Percentiles rank a stretch among this genome's conserved stretches.
phyloP scores from a whole-genome alignment of 2,797 vertebrate genomes.

The Hyperoplus lanceolatus region DNA sequence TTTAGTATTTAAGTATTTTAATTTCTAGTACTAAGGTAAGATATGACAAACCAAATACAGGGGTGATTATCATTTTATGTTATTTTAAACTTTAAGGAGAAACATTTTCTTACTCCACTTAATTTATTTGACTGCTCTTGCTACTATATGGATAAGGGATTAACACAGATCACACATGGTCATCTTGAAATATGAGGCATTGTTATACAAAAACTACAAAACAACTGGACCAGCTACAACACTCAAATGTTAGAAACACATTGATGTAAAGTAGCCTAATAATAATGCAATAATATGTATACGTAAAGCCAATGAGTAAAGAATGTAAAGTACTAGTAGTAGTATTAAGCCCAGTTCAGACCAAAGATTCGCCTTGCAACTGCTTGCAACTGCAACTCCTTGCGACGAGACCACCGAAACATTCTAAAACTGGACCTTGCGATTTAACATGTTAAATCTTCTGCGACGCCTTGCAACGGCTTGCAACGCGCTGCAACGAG shows the following conservation, averaged over 20 bases:
- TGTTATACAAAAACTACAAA: neutral
- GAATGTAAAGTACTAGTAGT: no score
- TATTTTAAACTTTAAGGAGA: neutral
- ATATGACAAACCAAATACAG: neutral
- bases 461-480: no score
- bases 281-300: neutral
- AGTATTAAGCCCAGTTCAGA: no score
- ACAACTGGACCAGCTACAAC: neutral
- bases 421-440: no score
- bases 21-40: neutral
- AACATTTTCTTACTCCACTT: neutral
- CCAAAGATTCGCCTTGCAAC: no score
- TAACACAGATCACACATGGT: neutral
- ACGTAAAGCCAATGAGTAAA: no score
- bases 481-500: no score
- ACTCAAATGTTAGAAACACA: neutral
- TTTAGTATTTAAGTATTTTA: neutral
- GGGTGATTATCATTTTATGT: neutral
- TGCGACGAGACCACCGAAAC: no score
- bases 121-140: neutral
- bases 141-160: neutral
- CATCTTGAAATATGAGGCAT: neutral
- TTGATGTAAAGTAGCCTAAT: neutral
- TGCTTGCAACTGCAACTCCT: no score
- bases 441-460: no score